Evolutionary conservation across 2,113 vertebrate species (phyloP), one percentile per base, ranked within the genome.

Genomic region (Gobiocypris rarus): DNA sequence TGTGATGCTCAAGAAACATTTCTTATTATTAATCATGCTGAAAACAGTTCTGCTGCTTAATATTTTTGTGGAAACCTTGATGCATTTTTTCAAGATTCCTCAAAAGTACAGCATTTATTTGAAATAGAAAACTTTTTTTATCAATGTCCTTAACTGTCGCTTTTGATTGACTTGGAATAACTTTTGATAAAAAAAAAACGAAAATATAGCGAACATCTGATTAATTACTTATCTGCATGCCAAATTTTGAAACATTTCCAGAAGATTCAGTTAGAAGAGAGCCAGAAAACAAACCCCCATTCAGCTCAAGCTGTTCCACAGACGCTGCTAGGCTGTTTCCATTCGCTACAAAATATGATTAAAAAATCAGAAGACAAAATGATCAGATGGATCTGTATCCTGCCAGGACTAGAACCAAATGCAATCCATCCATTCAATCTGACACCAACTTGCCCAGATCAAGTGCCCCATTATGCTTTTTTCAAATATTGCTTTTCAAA

Each of bases 271-370:
- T 24, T 73, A 15, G n/a, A 45, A 45, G 19, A 26, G 38, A 43
- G 67, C 38, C 67, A 73, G 41, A 45, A 24, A 24, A 22, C 22
- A 58, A 58, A 58, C 19, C 5, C 67, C 43, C 22, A 38, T 71
- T 22, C 1, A 50, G 41, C 70, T 48, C 70, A 74, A 52, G 73
- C 73, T 52, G 48, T 52, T 75, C 26, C 48, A 52, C 73, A 75
- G 73, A 75, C 26, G 48, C 73, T 52, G 9, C 48, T 52, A 48
- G 73, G 28, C 24, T 15, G 48, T 52, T 52, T 75, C 73, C 48
- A 50, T 75, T 48, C 2, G 15, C 24, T 13, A 0, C 48, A 50
- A 28, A 75, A 52, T 9, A 54, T 26, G 8, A 75, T 75, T 75
- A 75, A 75, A 9, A 26, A 52, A 31, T 24, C 11, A 26, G 24